Evolutionary conservation across 2,888 invertebrate species (phyloP), one percentile per base, ranked within the genome.

Genomic region (Leptinotarsa tumamoca): DNA sequence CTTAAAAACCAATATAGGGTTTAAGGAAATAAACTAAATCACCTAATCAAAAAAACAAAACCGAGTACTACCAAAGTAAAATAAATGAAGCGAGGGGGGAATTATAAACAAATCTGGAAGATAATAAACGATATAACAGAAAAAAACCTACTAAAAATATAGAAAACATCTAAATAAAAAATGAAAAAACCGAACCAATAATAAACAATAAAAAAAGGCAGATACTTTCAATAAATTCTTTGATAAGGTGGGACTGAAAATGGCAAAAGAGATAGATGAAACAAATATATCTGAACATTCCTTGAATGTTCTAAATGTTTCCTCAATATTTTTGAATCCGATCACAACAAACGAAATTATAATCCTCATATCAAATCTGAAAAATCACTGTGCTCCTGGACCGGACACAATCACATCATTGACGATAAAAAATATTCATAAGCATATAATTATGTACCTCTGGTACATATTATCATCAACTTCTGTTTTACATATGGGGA

Each of bases 1-100:
- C 66, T 67, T 43, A n/a, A 67, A 63, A 67, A 72, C 21, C 67
- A 72, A 33, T 72, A 72, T 33, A 70, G 18, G n/a, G 33, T 49
- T 18, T 70, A 70, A 21, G 43, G 56, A 70, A 70, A 72, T 66
- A 50, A 67, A 50, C 67, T 58, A 23, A 67, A 68, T 52, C 63
- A 58, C 51, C 49, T 72, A 43, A 69, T 69, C 18, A 33, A 67
- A 67, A 18, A 67, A 67, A 50, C 67, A 67, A 67, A 67, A 67
- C 13, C 3, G 15, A 70, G 13, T 27, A 70, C 33, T 70, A 61
- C 58, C 54, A 70, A 70, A 21, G 58, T 33, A 70, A 70, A 70
- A 33, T 70, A n/a, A 58, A 70, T 27, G 49, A 56, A 21, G 70
- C 70, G 27, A 43, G 21, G 58, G 56, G 49, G 49, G 58, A 33